Evolutionary conservation across 1,140 invertebrate genomes (phyloP).

Genomic region (Calliphora vicina): DNA sequence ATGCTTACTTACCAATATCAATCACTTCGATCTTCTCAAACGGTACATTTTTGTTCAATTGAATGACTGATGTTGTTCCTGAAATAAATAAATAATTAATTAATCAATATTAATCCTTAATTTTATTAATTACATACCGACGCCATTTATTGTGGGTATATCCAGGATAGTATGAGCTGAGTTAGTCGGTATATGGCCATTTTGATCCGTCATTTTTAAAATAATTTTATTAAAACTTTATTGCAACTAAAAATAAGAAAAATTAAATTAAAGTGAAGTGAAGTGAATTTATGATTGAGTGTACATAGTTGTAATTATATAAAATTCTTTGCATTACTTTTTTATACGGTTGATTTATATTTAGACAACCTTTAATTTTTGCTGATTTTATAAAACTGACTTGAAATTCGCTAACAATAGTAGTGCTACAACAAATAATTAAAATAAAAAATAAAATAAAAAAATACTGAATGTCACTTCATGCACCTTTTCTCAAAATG

Average conservation of each 20-base stretch:
- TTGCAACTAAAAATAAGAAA: no score
- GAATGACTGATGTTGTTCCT: background rate
- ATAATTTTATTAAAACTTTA: background rate
- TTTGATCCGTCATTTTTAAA: background rate
- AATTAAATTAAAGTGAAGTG: no score
- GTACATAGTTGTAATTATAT: no score
- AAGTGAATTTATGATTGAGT: no score
- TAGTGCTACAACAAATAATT: background rate
- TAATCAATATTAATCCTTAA: no score
- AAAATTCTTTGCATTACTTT: no score
- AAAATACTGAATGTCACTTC: background rate
- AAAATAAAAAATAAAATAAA: background rate
- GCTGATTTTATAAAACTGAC: no score
- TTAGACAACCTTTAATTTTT: no score
- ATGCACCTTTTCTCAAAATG: slow-evolving; percentile 1
- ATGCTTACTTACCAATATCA: background rate
- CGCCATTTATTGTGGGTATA: background rate
- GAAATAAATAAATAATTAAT: no score
- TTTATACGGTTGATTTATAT: no score
- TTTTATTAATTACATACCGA: background rate
- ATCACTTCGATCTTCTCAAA: background rate
- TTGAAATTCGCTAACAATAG: background rate
- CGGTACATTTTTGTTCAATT: background rate
- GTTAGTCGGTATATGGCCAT: background rate
- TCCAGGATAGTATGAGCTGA: background rate